Base-by-base conservation (phyloP, 2,888 invertebrate genomes). In the Coleophora deauratella region DNA sequence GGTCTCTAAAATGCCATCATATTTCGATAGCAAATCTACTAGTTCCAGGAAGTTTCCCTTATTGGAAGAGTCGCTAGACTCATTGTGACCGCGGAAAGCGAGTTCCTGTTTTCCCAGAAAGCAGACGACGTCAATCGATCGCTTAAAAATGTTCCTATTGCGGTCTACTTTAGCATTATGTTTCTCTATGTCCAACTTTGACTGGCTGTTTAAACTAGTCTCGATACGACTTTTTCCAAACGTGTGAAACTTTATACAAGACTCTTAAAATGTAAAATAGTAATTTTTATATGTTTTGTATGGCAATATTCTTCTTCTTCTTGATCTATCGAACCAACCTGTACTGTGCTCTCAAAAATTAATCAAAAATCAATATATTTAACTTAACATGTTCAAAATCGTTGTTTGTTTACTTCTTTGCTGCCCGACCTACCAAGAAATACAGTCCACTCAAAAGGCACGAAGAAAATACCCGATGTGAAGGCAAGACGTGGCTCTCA, bases 81-180 rank as follows among this genome's bases (percentile, higher is more conserved):
- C 62, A 45, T 62, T 53, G 42, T 59, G 58, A 21, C 58, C 61
- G n/a, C 59, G 45, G 14, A 64, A 45, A 10, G 62, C 52, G 4
- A 64, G 40, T 44, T 69, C 62, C 47, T 43, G 41, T 37, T 41
- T 41, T 8, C 39, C 35, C 27, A 44, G 38, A 12, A 35, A 30
- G 21, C 38, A 38, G 10, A 38, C 33, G 37, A 45, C 38, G 12
- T 42, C 45, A 27, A 45, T 42, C 2, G 40, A 31, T 15, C 40
- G 33, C 11, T 40, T 28, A 40, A 45, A 45, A 32, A 42, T 40
- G 30, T 38, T 42, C n/a, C 41, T 6, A 10, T 41, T 41, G 21
- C 45, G n/a, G 11, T 45, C 40, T 3, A 40, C 40, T 45, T 40
- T 37, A 3, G 40, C 40, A 12, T 44, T 44, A 33, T 41, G 40